These are phyloP conservation scores for Mus spicilegus DNA, from an alignment of 2,113 vertebrate species.

Conservation along the genomic window DNA sequence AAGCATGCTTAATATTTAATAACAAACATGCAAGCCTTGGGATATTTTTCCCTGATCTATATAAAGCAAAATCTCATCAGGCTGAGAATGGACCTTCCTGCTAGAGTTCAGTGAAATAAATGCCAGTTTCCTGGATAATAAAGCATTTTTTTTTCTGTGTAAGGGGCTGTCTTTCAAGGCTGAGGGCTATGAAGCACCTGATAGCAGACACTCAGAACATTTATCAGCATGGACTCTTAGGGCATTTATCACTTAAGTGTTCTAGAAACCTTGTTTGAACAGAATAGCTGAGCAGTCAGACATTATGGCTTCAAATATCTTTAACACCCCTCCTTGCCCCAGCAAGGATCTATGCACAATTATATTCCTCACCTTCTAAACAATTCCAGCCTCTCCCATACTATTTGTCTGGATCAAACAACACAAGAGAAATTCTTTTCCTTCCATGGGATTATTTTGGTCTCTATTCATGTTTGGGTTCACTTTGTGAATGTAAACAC, in stretches of 20 bases:
- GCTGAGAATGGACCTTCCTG: neutral
- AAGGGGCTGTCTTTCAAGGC: neutral
- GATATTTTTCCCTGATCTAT: slow-evolving; percentile 45
- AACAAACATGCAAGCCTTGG: slow-evolving; percentile 35
- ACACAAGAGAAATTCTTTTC: neutral
- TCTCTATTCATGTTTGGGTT: neutral
- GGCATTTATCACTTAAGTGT: neutral
- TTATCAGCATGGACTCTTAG: neutral
- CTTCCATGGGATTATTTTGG: neutral
- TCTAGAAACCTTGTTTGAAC: neutral
- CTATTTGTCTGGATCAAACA: neutral
- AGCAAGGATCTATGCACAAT: neutral
- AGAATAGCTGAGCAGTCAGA: neutral
- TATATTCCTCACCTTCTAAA: neutral
- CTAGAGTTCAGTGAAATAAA: slow-evolving; percentile 35
- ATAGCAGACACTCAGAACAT: neutral
- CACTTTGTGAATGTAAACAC: neutral
- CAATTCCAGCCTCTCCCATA: neutral
- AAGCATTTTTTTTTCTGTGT: neutral
- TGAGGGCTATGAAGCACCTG: neutral
- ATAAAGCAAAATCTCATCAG: slow-evolving; percentile 33
- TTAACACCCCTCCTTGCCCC: neutral
- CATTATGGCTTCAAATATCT: slow-evolving; percentile 1
- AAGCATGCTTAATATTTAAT: slow-evolving; percentile 58
- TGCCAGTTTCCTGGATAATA: neutral